Percentiles rank a stretch among this genome's conserved stretches.
phyloP scores from a whole-genome alignment of 35 echinoderm and acorn worm genomes.

The Heliocidaris erythrogramma region DNA sequence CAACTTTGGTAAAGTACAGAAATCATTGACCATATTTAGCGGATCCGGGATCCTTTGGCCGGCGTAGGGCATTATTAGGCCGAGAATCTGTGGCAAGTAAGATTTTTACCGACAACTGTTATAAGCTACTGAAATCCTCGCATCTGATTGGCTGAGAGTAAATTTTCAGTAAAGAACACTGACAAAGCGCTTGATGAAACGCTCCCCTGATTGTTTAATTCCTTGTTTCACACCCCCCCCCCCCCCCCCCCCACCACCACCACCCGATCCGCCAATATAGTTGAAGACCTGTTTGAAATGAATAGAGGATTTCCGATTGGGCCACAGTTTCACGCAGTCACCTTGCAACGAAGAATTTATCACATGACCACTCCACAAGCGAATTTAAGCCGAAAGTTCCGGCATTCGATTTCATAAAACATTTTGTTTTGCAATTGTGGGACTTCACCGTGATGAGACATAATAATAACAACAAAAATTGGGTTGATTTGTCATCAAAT shows the following conservation, averaged over 20 bases:
- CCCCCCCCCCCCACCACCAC: not conserved
- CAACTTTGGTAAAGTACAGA: too few relatives aligned
- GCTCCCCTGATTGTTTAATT: not conserved
- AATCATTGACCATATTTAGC: too few relatives aligned
- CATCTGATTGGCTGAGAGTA: too few relatives aligned
- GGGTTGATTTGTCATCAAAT: not conserved
- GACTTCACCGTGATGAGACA: not conserved
- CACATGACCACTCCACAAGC: not conserved
- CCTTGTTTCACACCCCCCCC: not conserved
- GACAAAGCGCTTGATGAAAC: too few relatives aligned
- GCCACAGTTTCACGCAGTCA: not conserved
- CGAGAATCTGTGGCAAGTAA: too few relatives aligned
- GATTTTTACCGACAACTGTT: too few relatives aligned
- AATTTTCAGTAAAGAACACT: too few relatives aligned
- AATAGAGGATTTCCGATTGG: not conserved
- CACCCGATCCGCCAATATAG: not conserved
- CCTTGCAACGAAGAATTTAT: not conserved
- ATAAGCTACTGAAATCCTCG: too few relatives aligned
- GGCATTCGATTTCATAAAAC: not conserved
- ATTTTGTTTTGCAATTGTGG: not conserved
- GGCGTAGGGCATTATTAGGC: too few relatives aligned
- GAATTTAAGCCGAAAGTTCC: not conserved
- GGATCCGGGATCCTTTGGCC: too few relatives aligned
- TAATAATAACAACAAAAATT: not conserved
- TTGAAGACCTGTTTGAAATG: not conserved